phyloP scores from a whole-genome alignment of 2,888 invertebrate genomes.

The Agrotis ipsilon region DNA sequence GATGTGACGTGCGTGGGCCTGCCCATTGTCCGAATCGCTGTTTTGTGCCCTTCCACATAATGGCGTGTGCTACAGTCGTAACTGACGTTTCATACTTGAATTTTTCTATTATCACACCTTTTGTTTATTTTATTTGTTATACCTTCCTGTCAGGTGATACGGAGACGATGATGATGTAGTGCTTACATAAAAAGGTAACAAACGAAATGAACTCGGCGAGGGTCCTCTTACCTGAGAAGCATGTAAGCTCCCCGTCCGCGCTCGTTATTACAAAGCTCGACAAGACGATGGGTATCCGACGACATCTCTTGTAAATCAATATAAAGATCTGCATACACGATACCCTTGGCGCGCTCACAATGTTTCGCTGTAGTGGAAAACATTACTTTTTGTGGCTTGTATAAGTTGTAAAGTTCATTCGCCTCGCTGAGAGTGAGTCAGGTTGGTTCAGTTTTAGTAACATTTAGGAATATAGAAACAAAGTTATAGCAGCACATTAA shows the following conservation, averaged over 20 bases:
- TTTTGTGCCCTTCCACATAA: conserved; percentile 70
- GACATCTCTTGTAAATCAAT: conserved; percentile 59
- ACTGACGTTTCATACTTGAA: conserved; percentile 60
- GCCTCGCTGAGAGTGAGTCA: conserved; percentile 43
- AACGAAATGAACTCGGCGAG: conserved; percentile 36
- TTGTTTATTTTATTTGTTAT: conserved; percentile 56
- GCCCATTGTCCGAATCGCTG: conserved; percentile 74
- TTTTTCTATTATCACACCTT: conserved; percentile 58
- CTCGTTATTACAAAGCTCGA: conserved; percentile 49
- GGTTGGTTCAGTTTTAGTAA: conserved; percentile 46
- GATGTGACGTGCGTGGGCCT: conserved; percentile 73
- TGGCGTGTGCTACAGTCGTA: conserved; percentile 65
- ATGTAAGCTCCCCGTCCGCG: conserved; percentile 26
- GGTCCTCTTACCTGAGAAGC: conserved; percentile 10
- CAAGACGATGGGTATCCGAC: conserved; percentile 33
- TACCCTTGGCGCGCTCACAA: conserved; percentile 48
- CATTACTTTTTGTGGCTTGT: conserved; percentile 48
- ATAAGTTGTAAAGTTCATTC: conserved; percentile 43
- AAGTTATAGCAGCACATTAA: conserved; percentile 43
- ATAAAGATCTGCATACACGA: conserved; percentile 58
- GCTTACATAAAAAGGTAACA: conserved; percentile 31
- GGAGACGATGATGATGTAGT: conserved; percentile 26
- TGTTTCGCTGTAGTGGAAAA: conserved; percentile 34
- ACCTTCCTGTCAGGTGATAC: conserved; percentile 34
- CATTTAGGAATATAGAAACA: conserved; percentile 50